Evolutionary conservation across 2,888 invertebrate species (phyloP), one percentile per base, ranked within the genome.

Genomic region (Himalopsyche kuldschensis): DNA sequence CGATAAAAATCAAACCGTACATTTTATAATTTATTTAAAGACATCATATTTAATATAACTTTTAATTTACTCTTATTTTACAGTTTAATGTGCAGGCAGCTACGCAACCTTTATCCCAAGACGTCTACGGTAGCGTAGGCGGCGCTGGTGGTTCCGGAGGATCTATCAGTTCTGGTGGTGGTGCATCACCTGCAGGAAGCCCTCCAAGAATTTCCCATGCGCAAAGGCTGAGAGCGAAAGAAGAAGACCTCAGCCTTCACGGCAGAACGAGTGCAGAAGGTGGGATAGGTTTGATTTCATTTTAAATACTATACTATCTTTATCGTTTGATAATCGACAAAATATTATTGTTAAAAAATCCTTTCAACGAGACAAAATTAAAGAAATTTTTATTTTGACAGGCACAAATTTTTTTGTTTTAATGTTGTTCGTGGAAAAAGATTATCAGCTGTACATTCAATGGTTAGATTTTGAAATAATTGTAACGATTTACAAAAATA

Each of bases 261-360:
- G 93, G 93, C 48, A 91, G 93, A 87, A 92, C 93, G 89, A 93
- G 93, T 88, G 92, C 93, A 11, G 93, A 93, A 88, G 93, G 93
- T 93, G 84, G 10, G 20, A 24, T 76, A 15, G 2, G n/a, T 48
- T 17, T n/a, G 0, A 41, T 1, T 15, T 41, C 15, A 3, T 41
- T 41, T 15, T 41, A 15, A 41, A 5, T 4, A 32, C 4, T 32
- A 5, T 6, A 32, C 6, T 32, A 32, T n/a, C n/a, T n/a, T n/a
- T n/a, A n/a, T n/a, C n/a, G n/a, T n/a, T n/a, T n/a, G n/a, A n/a
- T n/a, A n/a, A n/a, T n/a, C n/a, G n/a, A n/a, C n/a, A n/a, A n/a
- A n/a, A n/a, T n/a, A n/a, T n/a, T n/a, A n/a, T n/a, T n/a, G n/a
- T n/a, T n/a, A n/a, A n/a, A n/a, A n/a, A n/a, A n/a, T n/a, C n/a